Conservation (phyloP, 2,797 vertebrate genomes). For the Cygnus olor region DNA sequence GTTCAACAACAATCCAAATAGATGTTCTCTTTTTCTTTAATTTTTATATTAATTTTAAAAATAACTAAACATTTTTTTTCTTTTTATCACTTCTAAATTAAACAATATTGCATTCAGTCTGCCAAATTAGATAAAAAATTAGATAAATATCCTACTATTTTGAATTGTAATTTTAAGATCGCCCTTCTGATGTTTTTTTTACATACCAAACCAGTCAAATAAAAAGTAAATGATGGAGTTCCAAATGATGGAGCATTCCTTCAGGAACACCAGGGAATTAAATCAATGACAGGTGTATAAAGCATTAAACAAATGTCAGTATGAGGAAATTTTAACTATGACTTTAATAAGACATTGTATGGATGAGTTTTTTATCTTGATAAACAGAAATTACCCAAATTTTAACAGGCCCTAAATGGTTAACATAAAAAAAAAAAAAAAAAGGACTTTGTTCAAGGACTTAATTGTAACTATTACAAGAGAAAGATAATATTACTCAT, state of each 20-base stretch:
- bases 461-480: neutral
- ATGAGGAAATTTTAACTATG: neutral
- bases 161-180: neutral
- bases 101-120: neutral
- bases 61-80: neutral
- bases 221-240: neutral
- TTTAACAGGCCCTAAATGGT: neutral
- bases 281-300: neutral
- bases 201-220: neutral
- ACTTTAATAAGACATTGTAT: neutral
- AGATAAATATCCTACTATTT: neutral
- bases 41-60: neutral
- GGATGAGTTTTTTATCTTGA: neutral
- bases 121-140: neutral
- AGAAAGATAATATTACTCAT: neutral
- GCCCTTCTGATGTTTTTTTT: neutral
- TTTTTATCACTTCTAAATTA: neutral
- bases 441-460: neutral
- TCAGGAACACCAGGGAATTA: neutral
- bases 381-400: neutral
- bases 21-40: neutral
- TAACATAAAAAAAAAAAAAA: neutral
- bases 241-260: neutral
- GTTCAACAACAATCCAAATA: neutral
- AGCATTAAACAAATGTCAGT: neutral